A percentile compares a stretch with the other conserved stretches of the same genome.
Conservation (phyloP, 2,797 vertebrate species). For the Scolopax rusticola region DNA sequence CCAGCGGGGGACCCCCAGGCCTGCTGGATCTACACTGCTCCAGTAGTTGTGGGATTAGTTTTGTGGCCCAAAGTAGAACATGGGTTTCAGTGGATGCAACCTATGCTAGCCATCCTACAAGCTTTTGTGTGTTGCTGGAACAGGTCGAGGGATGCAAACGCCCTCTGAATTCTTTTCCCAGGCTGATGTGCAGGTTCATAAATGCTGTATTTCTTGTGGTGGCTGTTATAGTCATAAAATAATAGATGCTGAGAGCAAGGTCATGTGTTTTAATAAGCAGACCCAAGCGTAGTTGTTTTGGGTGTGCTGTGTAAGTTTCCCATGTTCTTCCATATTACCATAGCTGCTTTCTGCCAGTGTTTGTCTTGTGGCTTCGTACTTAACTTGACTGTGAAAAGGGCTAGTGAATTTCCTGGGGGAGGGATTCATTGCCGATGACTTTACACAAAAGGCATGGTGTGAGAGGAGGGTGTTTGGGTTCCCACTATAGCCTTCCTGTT, state of each 20-base stretch:
- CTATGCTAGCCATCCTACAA: accelerated
- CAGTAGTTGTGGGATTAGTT: neutral
- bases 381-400: neutral
- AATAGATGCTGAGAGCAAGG: neutral
- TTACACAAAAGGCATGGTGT: accelerated
- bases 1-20: too few species aligned
- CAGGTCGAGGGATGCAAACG: accelerated
- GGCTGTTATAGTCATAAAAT: neutral
- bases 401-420: neutral
- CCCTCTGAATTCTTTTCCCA: neutral
- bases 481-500: neutral
- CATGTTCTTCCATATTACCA: accelerated
- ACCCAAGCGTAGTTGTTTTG: neutral
- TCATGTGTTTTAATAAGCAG: neutral
- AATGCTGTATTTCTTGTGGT: neutral
- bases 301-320: neutral
- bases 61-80: neutral
- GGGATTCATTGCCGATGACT: accelerated
- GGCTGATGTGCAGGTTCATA: neutral
- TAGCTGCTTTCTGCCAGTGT: neutral
- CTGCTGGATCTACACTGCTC: too few species aligned
- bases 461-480: neutral
- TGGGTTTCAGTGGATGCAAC: neutral
- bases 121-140: neutral
- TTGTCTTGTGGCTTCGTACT: neutral